Evolutionary conservation across 2,888 invertebrate genomes (phyloP).

Genomic region (Cerastis leucographa): DNA sequence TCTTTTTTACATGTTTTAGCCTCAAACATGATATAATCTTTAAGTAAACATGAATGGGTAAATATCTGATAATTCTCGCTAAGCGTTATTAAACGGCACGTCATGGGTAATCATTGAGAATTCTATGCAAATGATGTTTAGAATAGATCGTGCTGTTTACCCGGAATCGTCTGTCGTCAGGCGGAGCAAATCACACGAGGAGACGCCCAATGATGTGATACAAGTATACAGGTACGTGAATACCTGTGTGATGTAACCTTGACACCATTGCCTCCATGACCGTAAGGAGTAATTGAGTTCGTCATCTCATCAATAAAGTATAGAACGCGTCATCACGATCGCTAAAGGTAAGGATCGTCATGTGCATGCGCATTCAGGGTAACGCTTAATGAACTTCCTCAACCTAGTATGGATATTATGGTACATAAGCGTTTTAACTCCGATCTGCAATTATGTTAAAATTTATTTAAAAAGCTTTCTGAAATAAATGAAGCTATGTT

Average conservation of each 20-base stretch:
- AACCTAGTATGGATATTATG: slow-evolving; percentile 72
- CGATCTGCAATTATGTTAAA: slow-evolving; percentile 33
- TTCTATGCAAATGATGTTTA: slow-evolving; percentile 69
- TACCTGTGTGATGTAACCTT: slow-evolving; percentile 76
- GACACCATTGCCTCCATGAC: slow-evolving; percentile 79
- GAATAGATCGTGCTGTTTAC: slow-evolving; percentile 73
- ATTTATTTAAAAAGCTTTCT: slow-evolving; percentile 31
- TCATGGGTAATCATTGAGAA: slow-evolving; percentile 65
- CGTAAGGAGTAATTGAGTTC: slow-evolving; percentile 80
- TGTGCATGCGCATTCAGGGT: slow-evolving; percentile 78
- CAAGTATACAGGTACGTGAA: slow-evolving; percentile 5
- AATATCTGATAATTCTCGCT: slow-evolving; percentile 43
- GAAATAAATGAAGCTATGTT: slow-evolving; percentile 43
- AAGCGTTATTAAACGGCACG: slow-evolving; percentile 60
- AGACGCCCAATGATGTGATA: slow-evolving; percentile 19
- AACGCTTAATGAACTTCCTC: slow-evolving; percentile 80
- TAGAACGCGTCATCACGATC: slow-evolving; percentile 77
- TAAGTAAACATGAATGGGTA: slow-evolving; percentile 57
- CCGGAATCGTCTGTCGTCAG: slow-evolving; percentile 79
- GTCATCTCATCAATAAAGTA: slow-evolving; percentile 78
- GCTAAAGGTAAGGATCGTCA: slow-evolving; percentile 74
- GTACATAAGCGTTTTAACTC: slow-evolving; percentile 36
- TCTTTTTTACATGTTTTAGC: slow-evolving; percentile 22
- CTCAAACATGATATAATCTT: slow-evolving; percentile 26
- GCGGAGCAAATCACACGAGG: slow-evolving; percentile 50